Percentiles rank a stretch among this genome's conserved stretches.
phyloP scores from a whole-genome alignment of 2,113 vertebrate species.

The Axis porcinus region DNA sequence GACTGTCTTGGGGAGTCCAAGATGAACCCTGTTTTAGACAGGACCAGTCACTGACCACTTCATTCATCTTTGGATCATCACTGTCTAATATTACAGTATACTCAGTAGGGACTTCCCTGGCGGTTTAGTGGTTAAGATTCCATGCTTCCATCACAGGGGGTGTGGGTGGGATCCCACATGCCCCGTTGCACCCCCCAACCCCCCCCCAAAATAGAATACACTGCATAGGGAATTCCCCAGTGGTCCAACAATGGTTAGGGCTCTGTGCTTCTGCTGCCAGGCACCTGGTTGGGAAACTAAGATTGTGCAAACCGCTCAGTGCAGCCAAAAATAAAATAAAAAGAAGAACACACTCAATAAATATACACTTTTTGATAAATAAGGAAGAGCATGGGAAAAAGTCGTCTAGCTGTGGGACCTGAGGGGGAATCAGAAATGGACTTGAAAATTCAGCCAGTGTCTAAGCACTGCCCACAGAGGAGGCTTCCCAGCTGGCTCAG shows the following conservation, averaged over 20 bases:
- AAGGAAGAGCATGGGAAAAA: background rate
- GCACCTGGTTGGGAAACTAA: background rate
- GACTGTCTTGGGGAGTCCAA: background rate
- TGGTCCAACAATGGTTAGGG: background rate
- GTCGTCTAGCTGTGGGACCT: background rate
- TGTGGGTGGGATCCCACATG: background rate
- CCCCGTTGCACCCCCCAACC: rapidly evolving
- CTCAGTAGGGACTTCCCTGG: background rate
- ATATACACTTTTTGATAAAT: background rate
- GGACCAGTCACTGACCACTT: background rate
- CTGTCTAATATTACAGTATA: background rate
- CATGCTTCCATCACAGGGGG: background rate
- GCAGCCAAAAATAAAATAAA: background rate
- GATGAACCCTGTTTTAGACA: background rate
- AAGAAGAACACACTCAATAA: background rate
- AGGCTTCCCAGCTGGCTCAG: background rate
- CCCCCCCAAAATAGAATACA: background rate
- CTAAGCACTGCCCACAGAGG: background rate
- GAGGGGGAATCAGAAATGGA: background rate
- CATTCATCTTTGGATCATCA: background rate
- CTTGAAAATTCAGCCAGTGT: background rate
- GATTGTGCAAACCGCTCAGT: background rate
- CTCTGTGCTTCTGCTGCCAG: background rate
- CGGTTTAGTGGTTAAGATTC: rapidly evolving
- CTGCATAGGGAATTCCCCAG: background rate